Evolutionary conservation across 1,140 invertebrate species (phyloP), one percentile per base, ranked within the genome.

Genomic region (Trachelipus rathkii): DNA sequence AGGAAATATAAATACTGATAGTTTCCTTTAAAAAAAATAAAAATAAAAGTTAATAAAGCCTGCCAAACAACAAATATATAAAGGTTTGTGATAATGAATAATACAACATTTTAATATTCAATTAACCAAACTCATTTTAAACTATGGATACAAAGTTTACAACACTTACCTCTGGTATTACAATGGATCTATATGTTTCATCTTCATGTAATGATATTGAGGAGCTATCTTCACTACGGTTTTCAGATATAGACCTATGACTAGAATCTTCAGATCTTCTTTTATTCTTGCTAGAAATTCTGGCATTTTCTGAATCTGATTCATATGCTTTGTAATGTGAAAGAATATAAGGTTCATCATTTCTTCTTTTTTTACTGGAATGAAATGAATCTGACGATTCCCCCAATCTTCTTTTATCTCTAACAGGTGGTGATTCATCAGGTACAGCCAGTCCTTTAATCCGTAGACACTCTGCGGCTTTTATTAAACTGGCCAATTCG

Each of bases 401-500:
- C 4, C 19, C 66, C 21, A 19, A 33, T 44, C 73, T 33, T 68
- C 69, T 75, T 45, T 75, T 75, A 21, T 75, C 73, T n/a, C 69
- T 46, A 44, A 53, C 53, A 5, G 73, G 73, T 24, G 73, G 73
- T 13, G 60, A 60, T 44, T 75, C 73, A 24, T 75, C 73, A 13
- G 73, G 73, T 44, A 75, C 94, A 72, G 93, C 94, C 72, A 96
- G 87, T 69, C 94, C 94, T 85, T 95, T 95, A 71, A 96, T 95
- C 88, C 95, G 93, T 82, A 96, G 85, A 60, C 92, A 93, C 86
- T 95, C 93, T 2, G 94, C 94, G 67, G 94, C 93, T 85, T 95
- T 95, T 44, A 96, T 85, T 80, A 96, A 86, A 13, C 93, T 91
- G 72, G 92, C 91, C 82, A 96, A 87, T 86, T 95, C 92, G 85